Conservation (phyloP, 2,113 vertebrate genomes). For the Capreolus pygargus region DNA sequence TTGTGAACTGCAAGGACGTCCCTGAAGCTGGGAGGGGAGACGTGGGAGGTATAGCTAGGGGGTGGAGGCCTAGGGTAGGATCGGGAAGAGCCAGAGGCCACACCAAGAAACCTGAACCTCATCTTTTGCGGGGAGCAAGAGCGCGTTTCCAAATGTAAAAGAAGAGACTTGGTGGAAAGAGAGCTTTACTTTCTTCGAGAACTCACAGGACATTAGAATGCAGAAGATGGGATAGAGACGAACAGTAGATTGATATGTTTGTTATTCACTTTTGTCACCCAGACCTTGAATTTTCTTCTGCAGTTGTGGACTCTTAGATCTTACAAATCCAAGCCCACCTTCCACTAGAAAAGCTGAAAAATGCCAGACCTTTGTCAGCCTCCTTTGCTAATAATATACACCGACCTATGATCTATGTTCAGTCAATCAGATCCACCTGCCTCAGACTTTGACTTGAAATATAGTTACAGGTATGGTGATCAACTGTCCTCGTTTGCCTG, state of each 20-base stretch:
- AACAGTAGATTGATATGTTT: neutral
- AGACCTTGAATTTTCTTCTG: neutral
- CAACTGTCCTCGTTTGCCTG: neutral
- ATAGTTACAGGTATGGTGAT: neutral
- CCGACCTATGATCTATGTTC: neutral
- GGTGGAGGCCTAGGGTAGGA: neutral
- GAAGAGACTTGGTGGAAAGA: neutral
- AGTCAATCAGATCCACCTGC: neutral
- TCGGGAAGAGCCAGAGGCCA: fast-evolving
- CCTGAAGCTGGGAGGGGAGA: neutral
- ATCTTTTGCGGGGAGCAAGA: neutral
- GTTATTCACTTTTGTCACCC: neutral
- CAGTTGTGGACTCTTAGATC: neutral
- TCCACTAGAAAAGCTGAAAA: neutral
- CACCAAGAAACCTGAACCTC: neutral
- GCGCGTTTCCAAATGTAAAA: neutral
- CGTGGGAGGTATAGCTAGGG: neutral
- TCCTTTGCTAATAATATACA: neutral
- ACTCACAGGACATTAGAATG: neutral
- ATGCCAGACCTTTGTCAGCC: neutral
- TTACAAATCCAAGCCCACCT: neutral
- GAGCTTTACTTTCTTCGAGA: neutral
- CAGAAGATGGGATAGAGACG: neutral
- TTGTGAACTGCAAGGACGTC: neutral
- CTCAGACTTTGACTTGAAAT: neutral